Conservation (phyloP, 2,888 invertebrate genomes). For the Agrypnus murinus region DNA sequence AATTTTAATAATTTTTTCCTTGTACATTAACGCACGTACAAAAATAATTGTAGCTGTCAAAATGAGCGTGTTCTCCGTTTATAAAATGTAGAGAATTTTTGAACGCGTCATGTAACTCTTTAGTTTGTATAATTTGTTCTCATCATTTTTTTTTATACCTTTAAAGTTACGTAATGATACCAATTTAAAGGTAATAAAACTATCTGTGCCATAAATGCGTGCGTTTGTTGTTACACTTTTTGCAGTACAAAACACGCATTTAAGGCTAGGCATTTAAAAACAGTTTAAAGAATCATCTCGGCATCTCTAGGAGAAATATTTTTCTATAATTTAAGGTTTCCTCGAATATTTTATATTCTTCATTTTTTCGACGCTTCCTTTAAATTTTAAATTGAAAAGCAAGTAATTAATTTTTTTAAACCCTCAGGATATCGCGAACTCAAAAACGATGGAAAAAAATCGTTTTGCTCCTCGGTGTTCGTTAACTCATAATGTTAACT, state of each 20-base stretch:
- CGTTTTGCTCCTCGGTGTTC: too few relatives aligned
- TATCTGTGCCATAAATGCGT: constrained; percentile 25
- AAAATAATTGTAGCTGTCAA: constrained; percentile 36
- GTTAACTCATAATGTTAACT: too few relatives aligned
- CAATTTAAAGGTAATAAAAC: constrained; percentile 32
- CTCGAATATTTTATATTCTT: too few relatives aligned
- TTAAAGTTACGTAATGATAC: constrained; percentile 23
- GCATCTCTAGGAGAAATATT: too few relatives aligned
- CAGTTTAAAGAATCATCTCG: constrained; percentile 2
- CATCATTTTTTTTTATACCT: constrained; percentile 27
- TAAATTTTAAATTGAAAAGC: too few relatives aligned
- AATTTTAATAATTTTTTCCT: constrained; percentile 30
- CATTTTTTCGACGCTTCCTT: too few relatives aligned
- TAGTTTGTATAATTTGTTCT: constrained; percentile 30
- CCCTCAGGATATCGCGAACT: too few relatives aligned
- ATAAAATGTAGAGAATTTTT: constrained; percentile 27
- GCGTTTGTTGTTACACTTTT: constrained; percentile 19
- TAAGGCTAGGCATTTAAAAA: constrained; percentile 6
- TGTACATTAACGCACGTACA: constrained; percentile 31
- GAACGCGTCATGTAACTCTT: constrained; percentile 29
- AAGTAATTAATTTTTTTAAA: too few relatives aligned
- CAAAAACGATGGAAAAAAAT: too few relatives aligned
- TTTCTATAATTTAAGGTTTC: too few relatives aligned
- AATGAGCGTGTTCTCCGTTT: constrained; percentile 26
- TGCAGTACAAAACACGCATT: neutral